These are phyloP conservation scores for Furnarius figulus DNA, from an alignment of 2,113 vertebrate genomes.

Conservation along the genomic window DNA sequence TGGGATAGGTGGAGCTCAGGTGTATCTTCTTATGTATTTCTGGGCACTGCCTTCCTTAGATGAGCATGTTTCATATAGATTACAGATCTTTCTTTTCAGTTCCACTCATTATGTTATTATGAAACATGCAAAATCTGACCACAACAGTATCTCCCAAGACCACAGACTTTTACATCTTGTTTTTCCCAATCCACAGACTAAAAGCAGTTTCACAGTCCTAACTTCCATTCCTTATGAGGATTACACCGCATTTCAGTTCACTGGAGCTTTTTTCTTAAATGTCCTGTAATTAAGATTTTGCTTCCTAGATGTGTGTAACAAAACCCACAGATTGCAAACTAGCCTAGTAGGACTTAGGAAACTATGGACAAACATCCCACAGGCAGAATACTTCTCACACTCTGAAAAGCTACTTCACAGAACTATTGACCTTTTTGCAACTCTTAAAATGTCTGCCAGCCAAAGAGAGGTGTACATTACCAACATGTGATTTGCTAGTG, in stretches of 20 bases:
- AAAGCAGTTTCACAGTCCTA: not conserved
- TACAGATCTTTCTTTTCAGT: not conserved
- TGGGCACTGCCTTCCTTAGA: not conserved
- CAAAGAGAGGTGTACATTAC: constrained; percentile 49
- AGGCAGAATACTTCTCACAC: not conserved
- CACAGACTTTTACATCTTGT: not conserved
- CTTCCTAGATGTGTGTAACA: not conserved
- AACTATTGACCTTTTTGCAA: constrained; percentile 62
- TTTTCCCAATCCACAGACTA: not conserved
- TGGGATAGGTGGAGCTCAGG: not conserved
- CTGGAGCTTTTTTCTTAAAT: not conserved
- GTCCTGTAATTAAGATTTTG: not conserved
- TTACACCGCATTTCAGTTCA: not conserved
- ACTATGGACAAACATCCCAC: not conserved
- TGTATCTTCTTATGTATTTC: not conserved
- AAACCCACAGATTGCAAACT: not conserved
- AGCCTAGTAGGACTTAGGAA: not conserved
- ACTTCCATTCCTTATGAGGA: not conserved
- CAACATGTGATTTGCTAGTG: constrained; percentile 33
- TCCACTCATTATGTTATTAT: not conserved
- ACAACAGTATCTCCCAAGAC: not conserved
- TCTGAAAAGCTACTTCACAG: not conserved
- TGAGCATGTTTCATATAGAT: not conserved
- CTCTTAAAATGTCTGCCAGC: constrained; percentile 33
- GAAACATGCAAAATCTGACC: not conserved